A percentile compares a stretch with the other conserved stretches of the same genome.
Evolutionary conservation across 2,797 vertebrate species (phyloP).

Genomic region (Myoxocephalus aenaeus): DNA sequence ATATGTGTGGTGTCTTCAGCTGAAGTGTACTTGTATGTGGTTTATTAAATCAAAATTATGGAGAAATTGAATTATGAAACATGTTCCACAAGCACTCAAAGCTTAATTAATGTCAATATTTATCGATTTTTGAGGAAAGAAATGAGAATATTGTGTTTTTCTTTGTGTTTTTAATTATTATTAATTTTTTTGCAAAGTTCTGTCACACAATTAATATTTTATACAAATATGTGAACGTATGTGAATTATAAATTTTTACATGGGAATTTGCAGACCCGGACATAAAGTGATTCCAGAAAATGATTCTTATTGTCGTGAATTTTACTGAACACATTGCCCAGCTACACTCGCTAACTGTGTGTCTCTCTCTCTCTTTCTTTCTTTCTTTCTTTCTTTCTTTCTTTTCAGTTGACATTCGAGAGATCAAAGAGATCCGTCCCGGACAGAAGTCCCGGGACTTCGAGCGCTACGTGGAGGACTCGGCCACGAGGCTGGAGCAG

Average conservation of each 20-base stretch:
- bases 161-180: too few species aligned
- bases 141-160: not conserved
- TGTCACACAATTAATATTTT: too few species aligned
- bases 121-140: too few species aligned
- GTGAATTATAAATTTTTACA: too few species aligned
- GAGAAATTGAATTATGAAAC: not conserved
- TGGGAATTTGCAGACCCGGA: not conserved
- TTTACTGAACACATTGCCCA: not conserved
- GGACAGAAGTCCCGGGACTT: constrained; percentile 96
- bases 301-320: not conserved
- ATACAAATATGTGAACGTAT: too few species aligned
- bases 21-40: constrained; percentile 35
- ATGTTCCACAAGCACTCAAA: not conserved
- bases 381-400: too few species aligned
- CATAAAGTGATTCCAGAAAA: not conserved
- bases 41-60: constrained; percentile 11
- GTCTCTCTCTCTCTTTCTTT: too few species aligned
- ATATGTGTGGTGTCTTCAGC: not conserved
- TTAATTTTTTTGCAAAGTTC: too few species aligned
- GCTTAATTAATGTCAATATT: not conserved
- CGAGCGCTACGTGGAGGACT: constrained; percentile 97
- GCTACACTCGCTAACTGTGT: constrained; percentile 16
- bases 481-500: constrained; percentile 87
- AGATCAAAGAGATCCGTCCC: constrained; percentile 96
- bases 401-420: constrained; percentile 93